Evolutionary conservation across 2,113 vertebrate species (phyloP), one percentile per base, ranked within the genome.

Genomic region (Meles meles): DNA sequence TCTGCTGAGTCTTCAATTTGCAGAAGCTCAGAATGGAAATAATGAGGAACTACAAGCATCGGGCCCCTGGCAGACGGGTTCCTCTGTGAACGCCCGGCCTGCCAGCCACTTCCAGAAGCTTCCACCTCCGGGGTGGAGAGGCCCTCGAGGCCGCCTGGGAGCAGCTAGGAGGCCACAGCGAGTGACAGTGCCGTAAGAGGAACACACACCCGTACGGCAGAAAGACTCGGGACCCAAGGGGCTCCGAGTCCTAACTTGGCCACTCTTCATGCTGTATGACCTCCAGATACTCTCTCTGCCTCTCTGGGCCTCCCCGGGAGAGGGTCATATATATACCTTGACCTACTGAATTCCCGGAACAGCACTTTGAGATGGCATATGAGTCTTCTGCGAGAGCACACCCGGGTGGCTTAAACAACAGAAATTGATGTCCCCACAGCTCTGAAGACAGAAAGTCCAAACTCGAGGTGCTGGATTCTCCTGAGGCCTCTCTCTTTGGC

Each of bases 1-100:
- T 52, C 84, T 94, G 93, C 92, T 94, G 96, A 97, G 93, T 89
- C 92, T 65, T 96, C 89, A 67, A 77, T 98, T 97, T 96, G 92
- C 77, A 94, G 96, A 42, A 65, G 42, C 87, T 97, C 52, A 10
- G 87, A 97, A 96, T 96, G 86, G 90, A 96, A 97, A 90, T 96
- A 97, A 93, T 81, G 80, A 97, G 93, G 82, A 93, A 97, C 94
- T 90, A 83, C 90, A 86, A 74, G 71, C 92, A 77, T 0, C 4
- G 7, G 27, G 63, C 52, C 79, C 80, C 44, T 76, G 92, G 87
- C 52, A 47, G 59, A 47, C 69, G 5, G 0, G 63, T 39, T 81
- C 52, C 59, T 39, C n/a, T 15, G 49, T 14, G 72, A 95, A 72
- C 5, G 29, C 29, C 69, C 42, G 1, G 80, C 0, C 61, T 93